Evolutionary conservation across 2,888 invertebrate species (phyloP).

Genomic region (Hypercompe scribonia): DNA sequence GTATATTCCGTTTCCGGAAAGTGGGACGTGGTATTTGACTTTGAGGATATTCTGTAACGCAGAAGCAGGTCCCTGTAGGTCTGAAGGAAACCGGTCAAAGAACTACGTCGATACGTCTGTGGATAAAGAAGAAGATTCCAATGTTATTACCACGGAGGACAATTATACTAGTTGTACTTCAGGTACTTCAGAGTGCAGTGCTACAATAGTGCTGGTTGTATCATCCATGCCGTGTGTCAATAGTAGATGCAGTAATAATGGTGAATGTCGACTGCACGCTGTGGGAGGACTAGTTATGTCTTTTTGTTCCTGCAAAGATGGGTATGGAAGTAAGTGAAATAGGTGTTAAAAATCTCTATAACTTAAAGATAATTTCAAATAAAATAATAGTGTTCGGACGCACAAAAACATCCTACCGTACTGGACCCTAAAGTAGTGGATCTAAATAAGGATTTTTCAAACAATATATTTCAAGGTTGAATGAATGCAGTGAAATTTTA

Average conservation of each 20-base stretch:
- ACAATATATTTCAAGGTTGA: no score
- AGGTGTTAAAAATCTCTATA: neutral
- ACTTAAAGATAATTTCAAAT: no score
- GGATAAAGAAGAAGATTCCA: constrained; percentile 55
- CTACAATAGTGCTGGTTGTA: constrained; percentile 89
- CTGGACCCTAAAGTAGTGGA: no score
- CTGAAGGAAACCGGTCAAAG: constrained; percentile 77
- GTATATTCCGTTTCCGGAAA: constrained; percentile 93
- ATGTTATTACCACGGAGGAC: constrained; percentile 50
- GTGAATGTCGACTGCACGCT: constrained; percentile 92
- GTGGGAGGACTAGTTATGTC: constrained; percentile 93
- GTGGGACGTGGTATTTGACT: constrained; percentile 93
- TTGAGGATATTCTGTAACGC: constrained; percentile 90
- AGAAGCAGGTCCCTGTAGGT: constrained; percentile 78
- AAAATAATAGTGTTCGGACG: no score
- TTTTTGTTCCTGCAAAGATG: constrained; percentile 90
- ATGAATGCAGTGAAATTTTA: no score
- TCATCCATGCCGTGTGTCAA: constrained; percentile 92
- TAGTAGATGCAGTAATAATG: constrained; percentile 91
- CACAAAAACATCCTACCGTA: no score
- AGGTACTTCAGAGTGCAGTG: constrained; percentile 82
- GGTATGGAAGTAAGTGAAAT: constrained; percentile 87
- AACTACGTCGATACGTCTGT: constrained; percentile 78
- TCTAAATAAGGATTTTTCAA: no score
- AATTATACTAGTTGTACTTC: constrained; percentile 77